Evolutionary conservation across 2,888 invertebrate species (phyloP).

Genomic region (Ferdinandea cuprea): DNA sequence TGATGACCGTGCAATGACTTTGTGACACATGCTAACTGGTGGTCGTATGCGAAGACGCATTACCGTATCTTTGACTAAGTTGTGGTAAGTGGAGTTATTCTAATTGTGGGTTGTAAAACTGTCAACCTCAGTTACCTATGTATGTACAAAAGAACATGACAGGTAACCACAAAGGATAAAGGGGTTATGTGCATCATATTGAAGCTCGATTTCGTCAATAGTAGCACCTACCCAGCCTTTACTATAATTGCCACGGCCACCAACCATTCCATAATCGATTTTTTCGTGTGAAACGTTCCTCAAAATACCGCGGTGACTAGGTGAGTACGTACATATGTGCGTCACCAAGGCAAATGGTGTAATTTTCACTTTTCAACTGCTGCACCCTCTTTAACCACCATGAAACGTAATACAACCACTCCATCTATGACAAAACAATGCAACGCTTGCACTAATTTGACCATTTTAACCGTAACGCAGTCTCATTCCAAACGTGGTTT

Average conservation of each 20-base stretch:
- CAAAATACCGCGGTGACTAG: neutral
- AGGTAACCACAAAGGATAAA: too few relatives aligned
- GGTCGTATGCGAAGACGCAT: constrained; percentile 27
- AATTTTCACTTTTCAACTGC: neutral
- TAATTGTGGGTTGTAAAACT: neutral
- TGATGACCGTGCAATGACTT: constrained; percentile 59
- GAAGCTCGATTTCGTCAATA: too few relatives aligned
- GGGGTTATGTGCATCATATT: too few relatives aligned
- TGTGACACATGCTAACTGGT: constrained; percentile 61
- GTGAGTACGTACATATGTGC: too few relatives aligned
- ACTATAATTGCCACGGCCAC: too few relatives aligned
- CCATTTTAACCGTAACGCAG: constrained; percentile 12
- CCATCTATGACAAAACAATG: constrained; percentile 28
- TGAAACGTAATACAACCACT: neutral
- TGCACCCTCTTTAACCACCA: neutral
- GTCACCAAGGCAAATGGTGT: too few relatives aligned
- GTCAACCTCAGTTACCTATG: too few relatives aligned
- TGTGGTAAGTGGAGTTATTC: neutral
- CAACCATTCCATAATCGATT: too few relatives aligned
- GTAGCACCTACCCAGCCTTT: too few relatives aligned
- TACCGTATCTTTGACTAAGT: neutral
- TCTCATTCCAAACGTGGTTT: neutral
- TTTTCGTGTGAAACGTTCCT: too few relatives aligned
- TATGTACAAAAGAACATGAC: too few relatives aligned
- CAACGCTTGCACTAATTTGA: constrained; percentile 15